Evolutionary conservation across 1,140 invertebrate species (phyloP), one percentile per base, ranked within the genome.

Genomic region (Heterodera carotae): DNA sequence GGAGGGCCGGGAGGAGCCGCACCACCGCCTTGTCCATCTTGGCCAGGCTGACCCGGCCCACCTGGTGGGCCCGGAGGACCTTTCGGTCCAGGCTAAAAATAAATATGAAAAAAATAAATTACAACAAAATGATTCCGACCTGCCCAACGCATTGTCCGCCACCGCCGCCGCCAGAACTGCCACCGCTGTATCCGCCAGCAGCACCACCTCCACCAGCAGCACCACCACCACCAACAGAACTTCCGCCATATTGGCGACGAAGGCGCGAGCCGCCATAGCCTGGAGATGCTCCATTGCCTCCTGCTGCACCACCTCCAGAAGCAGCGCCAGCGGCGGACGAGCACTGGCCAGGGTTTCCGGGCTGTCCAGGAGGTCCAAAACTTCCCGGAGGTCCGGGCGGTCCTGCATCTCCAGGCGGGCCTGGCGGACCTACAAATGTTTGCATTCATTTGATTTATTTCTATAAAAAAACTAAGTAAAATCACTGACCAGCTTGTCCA

Each of bases 361-460:
- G 69, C 33, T 15, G 15, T 1, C 79, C 79, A 18, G 77, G 78
- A 33, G 27, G 36, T 81, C 79, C 79, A n/a, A 60, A 64, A 60
- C 39, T 29, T 34, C 70, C 69, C 48, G 80, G 22, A 15, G 68
- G 25, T n/a, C 80, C 80, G 34, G 75, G 48, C 43, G 60, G 74
- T 80, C 80, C 80, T n/a, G 67, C 25, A 59, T 48, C 33, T 43
- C 80, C 80, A n/a, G 80, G 76, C 29, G 70, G 70, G 7, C 76
- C 76, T 18, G 70, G 75, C 29, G 76, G 76, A 66, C 70, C 69
- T 69, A 29, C 75, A 69, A 27, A 67, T n/a, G n/a, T n/a, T n/a
- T n/a, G n/a, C n/a, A 27, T 48, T 43, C 62, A 59, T 22, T 10
- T n/a, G n/a, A 10, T 67, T 25, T 22, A n/a, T 18, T 22, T 56